Evolutionary conservation across 2,113 vertebrate genomes (phyloP).

Genomic region (Rhinolophus ferrumequinum): DNA sequence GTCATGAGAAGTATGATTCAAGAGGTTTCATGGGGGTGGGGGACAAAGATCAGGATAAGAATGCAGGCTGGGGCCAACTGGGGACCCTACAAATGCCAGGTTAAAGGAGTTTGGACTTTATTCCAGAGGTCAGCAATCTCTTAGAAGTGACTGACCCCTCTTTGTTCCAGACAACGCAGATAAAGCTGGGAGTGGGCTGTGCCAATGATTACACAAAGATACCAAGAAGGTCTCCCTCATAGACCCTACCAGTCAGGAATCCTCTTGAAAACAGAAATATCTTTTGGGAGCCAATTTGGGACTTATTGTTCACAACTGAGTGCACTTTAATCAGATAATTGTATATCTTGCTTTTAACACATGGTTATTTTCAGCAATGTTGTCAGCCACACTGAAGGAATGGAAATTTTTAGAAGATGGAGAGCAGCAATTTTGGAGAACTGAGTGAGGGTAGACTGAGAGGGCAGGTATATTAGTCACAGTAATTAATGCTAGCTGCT

Average conservation of each 20-base stretch:
- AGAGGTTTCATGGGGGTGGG: background rate
- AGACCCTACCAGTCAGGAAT: background rate
- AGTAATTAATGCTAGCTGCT: background rate
- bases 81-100: constrained; percentile 14
- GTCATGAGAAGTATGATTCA: background rate
- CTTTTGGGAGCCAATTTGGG: background rate
- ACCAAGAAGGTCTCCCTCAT: background rate
- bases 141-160: constrained; percentile 29
- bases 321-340: constrained; percentile 37
- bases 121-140: background rate
- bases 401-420: background rate
- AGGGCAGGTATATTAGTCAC: background rate
- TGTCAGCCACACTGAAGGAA: constrained; percentile 9
- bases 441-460: background rate
- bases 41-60: constrained; percentile 27
- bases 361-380: constrained; percentile 6
- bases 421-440: constrained; percentile 25
- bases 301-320: constrained; percentile 18
- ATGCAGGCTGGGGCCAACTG: constrained; percentile 8
- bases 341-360: constrained; percentile 25
- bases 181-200: background rate
- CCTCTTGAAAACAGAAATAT: constrained; percentile 52
- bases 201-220: background rate
- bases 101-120: constrained; percentile 23
- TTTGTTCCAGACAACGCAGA: constrained; percentile 37